phyloP scores from a whole-genome alignment of 2,113 vertebrate species.

The Cheilinus undulatus region DNA sequence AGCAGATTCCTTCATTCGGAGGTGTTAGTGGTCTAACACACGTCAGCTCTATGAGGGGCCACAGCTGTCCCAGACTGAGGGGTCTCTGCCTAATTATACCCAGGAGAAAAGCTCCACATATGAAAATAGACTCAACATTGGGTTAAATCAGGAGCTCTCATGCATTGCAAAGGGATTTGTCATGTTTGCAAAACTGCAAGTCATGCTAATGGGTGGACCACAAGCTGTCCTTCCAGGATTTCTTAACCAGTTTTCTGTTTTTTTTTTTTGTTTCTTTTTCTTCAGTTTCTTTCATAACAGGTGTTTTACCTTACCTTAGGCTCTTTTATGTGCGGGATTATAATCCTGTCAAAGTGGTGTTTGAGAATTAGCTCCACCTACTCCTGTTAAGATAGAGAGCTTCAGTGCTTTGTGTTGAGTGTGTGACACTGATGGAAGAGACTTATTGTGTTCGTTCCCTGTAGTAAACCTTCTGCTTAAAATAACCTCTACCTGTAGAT shows the following conservation, averaged over 20 bases:
- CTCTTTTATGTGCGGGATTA: no score
- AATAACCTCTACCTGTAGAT: not conserved
- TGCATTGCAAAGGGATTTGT: slow-evolving; percentile 13
- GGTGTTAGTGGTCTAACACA: slow-evolving; percentile 46
- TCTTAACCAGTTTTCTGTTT: no score
- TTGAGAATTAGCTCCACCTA: not conserved
- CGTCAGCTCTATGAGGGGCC: slow-evolving; percentile 42
- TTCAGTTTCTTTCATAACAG: no score
- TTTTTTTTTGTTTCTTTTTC: no score
- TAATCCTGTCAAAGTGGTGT: not conserved
- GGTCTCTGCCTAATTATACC: slow-evolving; percentile 28
- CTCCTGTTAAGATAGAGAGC: not conserved
- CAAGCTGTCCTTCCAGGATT: not conserved
- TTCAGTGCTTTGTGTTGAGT: not conserved
- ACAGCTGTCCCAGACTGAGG: slow-evolving; percentile 63
- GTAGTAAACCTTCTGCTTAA: not conserved
- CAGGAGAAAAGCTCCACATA: slow-evolving; percentile 15
- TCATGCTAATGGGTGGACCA: slow-evolving; percentile 21
- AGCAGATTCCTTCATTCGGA: slow-evolving; percentile 36
- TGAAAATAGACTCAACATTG: slow-evolving; percentile 34
- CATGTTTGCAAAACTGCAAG: slow-evolving; percentile 23
- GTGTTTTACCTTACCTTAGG: no score
- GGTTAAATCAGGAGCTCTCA: not conserved
- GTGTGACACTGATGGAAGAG: not conserved
- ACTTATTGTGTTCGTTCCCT: not conserved